These are phyloP conservation scores for Drosophila subobscura DNA, from an alignment of 1,140 invertebrate species.

Conservation along the genomic window DNA sequence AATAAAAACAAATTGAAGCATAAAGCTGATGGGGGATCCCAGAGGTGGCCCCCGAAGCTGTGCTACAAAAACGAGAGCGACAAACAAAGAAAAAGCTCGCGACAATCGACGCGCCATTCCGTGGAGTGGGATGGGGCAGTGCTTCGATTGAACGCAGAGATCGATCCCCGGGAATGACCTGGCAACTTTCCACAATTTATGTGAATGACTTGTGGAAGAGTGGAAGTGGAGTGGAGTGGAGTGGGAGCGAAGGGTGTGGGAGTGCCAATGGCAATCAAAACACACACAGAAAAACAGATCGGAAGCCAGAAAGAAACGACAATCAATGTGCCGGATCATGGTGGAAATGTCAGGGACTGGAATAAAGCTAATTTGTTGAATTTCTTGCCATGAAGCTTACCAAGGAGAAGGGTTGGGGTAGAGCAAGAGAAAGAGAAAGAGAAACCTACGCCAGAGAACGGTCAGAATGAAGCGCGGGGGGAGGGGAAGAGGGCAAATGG, in stretches of 20 bases:
- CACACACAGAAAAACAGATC: conserved; percentile 18
- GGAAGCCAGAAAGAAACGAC: conserved; percentile 20
- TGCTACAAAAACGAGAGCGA: not conserved
- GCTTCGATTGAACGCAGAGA: too few species aligned
- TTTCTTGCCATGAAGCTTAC: conserved; percentile 65
- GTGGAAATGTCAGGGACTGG: conserved; percentile 46
- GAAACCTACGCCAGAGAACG: not conserved
- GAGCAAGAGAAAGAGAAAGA: not conserved
- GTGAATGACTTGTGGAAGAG: conserved; percentile 56
- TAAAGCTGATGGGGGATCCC: too few species aligned
- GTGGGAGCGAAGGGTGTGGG: conserved; percentile 2
- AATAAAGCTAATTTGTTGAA: conserved; percentile 69
- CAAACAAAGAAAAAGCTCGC: conserved; percentile 1
- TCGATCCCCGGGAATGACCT: conserved; percentile 4
- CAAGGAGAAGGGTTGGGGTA: not conserved
- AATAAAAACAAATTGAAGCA: not conserved
- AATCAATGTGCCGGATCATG: conserved; percentile 53
- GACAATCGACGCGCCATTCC: not conserved
- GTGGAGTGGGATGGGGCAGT: too few species aligned
- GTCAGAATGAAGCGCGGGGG: too few species aligned
- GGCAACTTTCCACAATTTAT: conserved; percentile 58
- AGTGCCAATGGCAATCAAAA: conserved; percentile 9
- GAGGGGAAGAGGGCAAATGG: too few species aligned
- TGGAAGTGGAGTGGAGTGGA: conserved; percentile 18
- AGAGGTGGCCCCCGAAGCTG: not conserved